Evolutionary conservation across 2,113 vertebrate species (phyloP).

Genomic region (Hipposideros armiger): DNA sequence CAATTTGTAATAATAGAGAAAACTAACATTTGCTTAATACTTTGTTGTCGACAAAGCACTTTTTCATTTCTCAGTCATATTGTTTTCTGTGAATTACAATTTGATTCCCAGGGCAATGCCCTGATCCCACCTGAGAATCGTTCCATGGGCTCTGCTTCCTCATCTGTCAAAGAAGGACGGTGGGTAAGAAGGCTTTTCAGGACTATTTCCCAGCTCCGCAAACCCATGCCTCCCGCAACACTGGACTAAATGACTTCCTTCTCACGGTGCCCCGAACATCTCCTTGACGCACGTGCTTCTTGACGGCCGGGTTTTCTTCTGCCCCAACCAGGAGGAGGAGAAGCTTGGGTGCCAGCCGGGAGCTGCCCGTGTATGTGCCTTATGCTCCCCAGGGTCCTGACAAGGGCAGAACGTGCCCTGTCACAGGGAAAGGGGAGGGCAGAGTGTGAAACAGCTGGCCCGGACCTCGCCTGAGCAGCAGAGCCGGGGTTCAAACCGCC

Average conservation of each 20-base stretch:
- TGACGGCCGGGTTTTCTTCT: neutral
- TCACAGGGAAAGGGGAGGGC: no score
- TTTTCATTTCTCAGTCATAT: neutral
- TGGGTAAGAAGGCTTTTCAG: no score
- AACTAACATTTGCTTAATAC: neutral
- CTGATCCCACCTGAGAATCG: accelerated
- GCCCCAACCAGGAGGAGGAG: neutral
- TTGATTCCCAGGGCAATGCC: neutral
- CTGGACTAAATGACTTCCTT: accelerated
- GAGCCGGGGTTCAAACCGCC: accelerated
- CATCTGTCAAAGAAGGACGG: no score
- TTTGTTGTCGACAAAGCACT: neutral
- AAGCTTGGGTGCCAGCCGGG: neutral
- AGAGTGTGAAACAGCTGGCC: accelerated
- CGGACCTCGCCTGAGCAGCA: accelerated
- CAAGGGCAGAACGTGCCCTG: neutral
- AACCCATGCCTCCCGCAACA: accelerated
- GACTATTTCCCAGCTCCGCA: neutral
- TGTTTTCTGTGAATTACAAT: neutral
- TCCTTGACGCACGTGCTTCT: neutral
- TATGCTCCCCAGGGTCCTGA: neutral
- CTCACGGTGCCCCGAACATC: accelerated
- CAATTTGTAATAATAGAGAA: neutral
- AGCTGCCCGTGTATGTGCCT: neutral
- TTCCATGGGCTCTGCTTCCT: accelerated